phyloP scores from a whole-genome alignment of 2,888 invertebrate species.

The Chesias legatella region DNA sequence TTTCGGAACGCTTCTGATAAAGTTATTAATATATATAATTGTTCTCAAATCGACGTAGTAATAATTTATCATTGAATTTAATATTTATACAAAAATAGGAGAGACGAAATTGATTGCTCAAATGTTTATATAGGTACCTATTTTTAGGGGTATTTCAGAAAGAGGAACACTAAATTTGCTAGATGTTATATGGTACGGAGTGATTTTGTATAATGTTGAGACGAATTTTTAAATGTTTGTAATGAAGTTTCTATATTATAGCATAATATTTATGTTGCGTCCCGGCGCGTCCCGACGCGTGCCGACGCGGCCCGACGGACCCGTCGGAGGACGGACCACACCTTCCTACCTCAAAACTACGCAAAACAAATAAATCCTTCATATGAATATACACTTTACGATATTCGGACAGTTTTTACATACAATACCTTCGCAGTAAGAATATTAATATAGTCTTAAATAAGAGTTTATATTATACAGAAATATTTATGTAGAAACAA shows the following conservation, averaged over 20 bases:
- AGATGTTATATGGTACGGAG: slow-evolving; percentile 68
- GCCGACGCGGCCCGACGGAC: slow-evolving; percentile 31
- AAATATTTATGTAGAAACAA: slow-evolving; percentile 73
- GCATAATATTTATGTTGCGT: slow-evolving; percentile 31
- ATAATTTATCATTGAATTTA: slow-evolving; percentile 71
- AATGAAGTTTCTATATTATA: slow-evolving; percentile 33
- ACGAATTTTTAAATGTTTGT: slow-evolving; percentile 75
- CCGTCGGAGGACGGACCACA: slow-evolving; percentile 40
- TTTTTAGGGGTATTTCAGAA: slow-evolving; percentile 74
- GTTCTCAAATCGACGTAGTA: slow-evolving; percentile 65
- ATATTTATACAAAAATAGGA: slow-evolving; percentile 76
- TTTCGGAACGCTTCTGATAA: slow-evolving; percentile 69
- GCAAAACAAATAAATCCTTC: slow-evolving; percentile 66
- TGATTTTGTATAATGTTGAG: slow-evolving; percentile 75
- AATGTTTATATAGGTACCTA: slow-evolving; percentile 77
- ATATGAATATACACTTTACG: slow-evolving; percentile 67
- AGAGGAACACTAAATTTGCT: slow-evolving; percentile 74
- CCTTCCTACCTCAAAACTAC: slow-evolving; percentile 78
- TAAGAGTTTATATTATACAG: slow-evolving; percentile 76
- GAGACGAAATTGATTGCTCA: slow-evolving; percentile 79
- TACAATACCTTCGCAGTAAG: slow-evolving; percentile 61
- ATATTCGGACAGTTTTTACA: slow-evolving; percentile 63
- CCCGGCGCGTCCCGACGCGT: no score
- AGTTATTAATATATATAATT: slow-evolving; percentile 45
- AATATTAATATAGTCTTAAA: slow-evolving; percentile 65